phyloP scores from a whole-genome alignment of 1,140 invertebrate genomes.

The Elymnias hypermnestra region DNA sequence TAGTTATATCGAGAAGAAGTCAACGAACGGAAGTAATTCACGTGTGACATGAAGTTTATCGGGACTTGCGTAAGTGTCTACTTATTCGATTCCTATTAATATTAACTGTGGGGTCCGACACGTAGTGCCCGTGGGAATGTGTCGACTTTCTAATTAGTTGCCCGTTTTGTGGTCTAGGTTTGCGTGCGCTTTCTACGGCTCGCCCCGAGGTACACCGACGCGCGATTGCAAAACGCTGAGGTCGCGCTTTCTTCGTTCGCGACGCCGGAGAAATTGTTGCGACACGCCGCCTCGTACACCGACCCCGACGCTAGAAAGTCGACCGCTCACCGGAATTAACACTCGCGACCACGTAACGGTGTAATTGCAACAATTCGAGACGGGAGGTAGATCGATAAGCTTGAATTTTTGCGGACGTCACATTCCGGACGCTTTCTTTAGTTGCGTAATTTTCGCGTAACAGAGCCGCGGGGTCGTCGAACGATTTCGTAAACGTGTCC shows the following conservation, averaged over 20 bases:
- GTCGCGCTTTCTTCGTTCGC: slow-evolving; percentile 75
- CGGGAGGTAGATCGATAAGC: slow-evolving; percentile 56
- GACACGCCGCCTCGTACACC: slow-evolving; percentile 67
- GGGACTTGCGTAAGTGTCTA: slow-evolving; percentile 56
- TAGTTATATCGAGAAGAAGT: slow-evolving; percentile 68
- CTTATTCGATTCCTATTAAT: slow-evolving; percentile 53
- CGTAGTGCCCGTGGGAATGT: background rate
- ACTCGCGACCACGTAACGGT: slow-evolving; percentile 63
- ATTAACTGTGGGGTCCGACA: background rate
- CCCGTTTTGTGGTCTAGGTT: background rate
- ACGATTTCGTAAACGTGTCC: slow-evolving; percentile 45
- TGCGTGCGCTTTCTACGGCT: slow-evolving; percentile 55
- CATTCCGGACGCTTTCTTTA: slow-evolving; percentile 61
- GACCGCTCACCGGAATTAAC: slow-evolving; percentile 71
- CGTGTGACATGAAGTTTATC: slow-evolving; percentile 70
- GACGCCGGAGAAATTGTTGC: slow-evolving; percentile 73
- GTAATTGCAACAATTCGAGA: slow-evolving; percentile 67
- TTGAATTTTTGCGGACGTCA: slow-evolving; percentile 48
- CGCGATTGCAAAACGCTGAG: slow-evolving; percentile 70
- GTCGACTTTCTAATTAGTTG: slow-evolving; percentile 7
- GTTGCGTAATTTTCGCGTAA: slow-evolving; percentile 63
- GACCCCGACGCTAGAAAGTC: slow-evolving; percentile 74
- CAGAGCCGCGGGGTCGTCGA: slow-evolving; percentile 47
- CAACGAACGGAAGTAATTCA: slow-evolving; percentile 75
- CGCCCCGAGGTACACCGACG: slow-evolving; percentile 42